Conservation (phyloP, 1,140 invertebrate species). For the Lepidurus packardi region DNA sequence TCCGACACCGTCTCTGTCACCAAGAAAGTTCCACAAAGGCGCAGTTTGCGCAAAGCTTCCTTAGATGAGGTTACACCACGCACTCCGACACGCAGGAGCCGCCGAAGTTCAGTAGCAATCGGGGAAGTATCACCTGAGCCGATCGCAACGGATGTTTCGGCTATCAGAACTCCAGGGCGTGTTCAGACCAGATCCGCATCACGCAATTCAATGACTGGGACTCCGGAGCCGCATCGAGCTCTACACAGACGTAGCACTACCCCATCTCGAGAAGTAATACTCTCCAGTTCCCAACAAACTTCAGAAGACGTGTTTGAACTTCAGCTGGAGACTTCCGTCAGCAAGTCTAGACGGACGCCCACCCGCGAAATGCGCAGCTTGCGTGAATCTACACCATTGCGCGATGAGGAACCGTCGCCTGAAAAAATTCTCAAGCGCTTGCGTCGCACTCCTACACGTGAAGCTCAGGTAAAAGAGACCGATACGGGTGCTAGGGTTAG, state of each 20-base stretch:
- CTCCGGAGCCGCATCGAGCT: background rate
- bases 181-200: background rate
- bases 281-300: background rate
- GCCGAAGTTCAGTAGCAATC: background rate
- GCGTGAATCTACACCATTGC: background rate
- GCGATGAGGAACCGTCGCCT: background rate
- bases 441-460: background rate
- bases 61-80: background rate
- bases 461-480: background rate
- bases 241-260: background rate
- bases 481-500: background rate
- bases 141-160: background rate
- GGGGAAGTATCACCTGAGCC: background rate
- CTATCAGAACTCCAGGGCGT: background rate
- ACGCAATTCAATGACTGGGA: background rate
- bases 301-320: background rate
- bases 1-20: background rate
- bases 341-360: background rate
- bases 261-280: background rate
- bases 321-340: background rate
- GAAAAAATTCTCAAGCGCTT: background rate
- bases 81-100: background rate
- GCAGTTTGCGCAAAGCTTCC: background rate
- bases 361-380: background rate
- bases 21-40: background rate